phyloP scores from a whole-genome alignment of 2,888 invertebrate species.

The Callimorpha dominula region DNA sequence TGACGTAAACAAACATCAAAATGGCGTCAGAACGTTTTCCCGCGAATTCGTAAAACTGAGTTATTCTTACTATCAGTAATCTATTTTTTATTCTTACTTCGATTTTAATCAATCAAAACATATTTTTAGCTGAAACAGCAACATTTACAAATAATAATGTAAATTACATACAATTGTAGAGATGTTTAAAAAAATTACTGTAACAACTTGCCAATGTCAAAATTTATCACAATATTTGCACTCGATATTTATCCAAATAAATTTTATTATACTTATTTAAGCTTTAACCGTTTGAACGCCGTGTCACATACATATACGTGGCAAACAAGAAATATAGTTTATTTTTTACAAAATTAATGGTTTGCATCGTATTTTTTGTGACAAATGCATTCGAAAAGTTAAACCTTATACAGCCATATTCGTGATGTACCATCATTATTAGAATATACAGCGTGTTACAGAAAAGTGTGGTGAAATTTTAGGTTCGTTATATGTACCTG shows the following conservation, averaged over 20 bases:
- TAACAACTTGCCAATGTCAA: not conserved
- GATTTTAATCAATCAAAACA: no score
- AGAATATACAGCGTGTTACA: not conserved
- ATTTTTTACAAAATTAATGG: not conserved
- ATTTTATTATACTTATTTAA: conserved; percentile 27
- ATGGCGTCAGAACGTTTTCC: no score
- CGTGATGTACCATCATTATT: conserved; percentile 1
- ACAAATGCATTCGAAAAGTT: not conserved
- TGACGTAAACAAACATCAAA: no score
- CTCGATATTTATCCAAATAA: conserved; percentile 9
- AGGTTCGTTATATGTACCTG: no score
- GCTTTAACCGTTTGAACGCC: conserved; percentile 4
- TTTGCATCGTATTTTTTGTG: not conserved
- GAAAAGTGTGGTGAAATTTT: no score
- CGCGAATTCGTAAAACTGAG: no score
- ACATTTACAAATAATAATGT: no score
- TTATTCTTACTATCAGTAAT: no score
- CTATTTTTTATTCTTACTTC: no score
- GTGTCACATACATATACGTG: not conserved
- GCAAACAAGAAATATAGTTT: not conserved
- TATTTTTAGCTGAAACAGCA: no score
- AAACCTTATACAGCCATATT: conserved; percentile 20
- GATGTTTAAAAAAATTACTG: no score
- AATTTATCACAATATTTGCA: conserved; percentile 1
- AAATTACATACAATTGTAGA: no score